Evolutionary conservation across 2,888 invertebrate species (phyloP), one percentile per base, ranked within the genome.

Genomic region (Idaea biselata): DNA sequence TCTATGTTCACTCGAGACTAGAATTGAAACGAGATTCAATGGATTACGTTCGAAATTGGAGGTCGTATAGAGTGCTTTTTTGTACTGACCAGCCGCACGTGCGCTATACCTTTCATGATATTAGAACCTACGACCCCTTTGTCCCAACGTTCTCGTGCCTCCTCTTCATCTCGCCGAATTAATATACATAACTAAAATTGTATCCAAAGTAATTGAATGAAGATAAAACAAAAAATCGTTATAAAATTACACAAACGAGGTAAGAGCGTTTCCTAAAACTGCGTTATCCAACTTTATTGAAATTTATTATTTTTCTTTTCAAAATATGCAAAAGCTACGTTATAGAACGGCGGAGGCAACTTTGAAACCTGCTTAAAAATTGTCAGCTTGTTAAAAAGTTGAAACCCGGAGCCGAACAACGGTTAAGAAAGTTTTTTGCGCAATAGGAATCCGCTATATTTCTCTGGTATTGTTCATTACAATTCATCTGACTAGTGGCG

Each of bases 1-100:
- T 70, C 66, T 69, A 63, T 56, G 64, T 64, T 61, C 65, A 64
- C 61, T 65, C 69, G 68, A 71, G 70, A 69, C 69, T 44, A 6
- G 61, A 60, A 33, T 54, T 68, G 72, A 68, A 76, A 70, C 63
- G 61, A 62, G 66, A 69, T 68, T 59, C 69, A 67, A 65, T 57
- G 62, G 66, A 64, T 67, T 65, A 57, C 58, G 61, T 65, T 58
- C 58, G 63, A 61, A 58, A 57, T n/a, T 59, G 18, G 56, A 33
- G 55, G 18, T 6, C 18, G 14, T 18, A 1, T 18, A 18, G 17
- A 18, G 17, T 11, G 18, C 56, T 18, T 18, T 44, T 44, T 8
- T 17, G 56, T 18, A 55, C 16, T 55, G 18, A 56, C 56, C 18
- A 56, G 56, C 44, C 55, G 58, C 6, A n/a, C 55, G 55, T 60